Evolutionary conservation across 23 tunicate genomes (phyloP).

Genomic region (Pegea sp.): DNA sequence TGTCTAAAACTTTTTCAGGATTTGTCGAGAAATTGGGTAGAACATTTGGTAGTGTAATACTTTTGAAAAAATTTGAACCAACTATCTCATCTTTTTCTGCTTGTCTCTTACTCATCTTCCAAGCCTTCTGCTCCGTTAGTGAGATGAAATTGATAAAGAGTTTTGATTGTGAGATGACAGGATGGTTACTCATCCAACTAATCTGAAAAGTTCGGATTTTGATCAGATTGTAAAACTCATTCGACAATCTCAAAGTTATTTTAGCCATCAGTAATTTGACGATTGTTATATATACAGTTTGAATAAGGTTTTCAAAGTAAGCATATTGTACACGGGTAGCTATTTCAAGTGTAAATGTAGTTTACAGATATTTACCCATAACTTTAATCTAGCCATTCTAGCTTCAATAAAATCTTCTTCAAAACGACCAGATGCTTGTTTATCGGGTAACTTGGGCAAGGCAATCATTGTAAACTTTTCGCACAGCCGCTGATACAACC

Average conservation of each 20-base stretch:
- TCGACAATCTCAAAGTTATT: too few species aligned
- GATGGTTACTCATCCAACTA: constrained; percentile 59
- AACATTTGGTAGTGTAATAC: constrained; percentile 28
- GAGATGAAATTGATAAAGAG: constrained; percentile 77
- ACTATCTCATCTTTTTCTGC: constrained; percentile 66
- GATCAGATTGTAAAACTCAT: too few species aligned
- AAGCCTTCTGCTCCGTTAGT: constrained; percentile 73
- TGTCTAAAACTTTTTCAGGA: constrained; percentile 27
- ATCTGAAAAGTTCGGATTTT: constrained; percentile 7
- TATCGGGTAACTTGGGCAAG: constrained; percentile 73
- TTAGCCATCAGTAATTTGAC: too few species aligned
- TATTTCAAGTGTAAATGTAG: too few species aligned
- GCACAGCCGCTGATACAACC: constrained; percentile 53
- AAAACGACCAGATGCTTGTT: constrained; percentile 88
- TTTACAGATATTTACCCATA: too few species aligned
- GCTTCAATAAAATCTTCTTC: constrained; percentile 95
- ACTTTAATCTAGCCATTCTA: constrained; percentile 77
- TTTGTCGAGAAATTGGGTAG: constrained; percentile 19
- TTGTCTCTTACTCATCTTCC: constrained; percentile 95
- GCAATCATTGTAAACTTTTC: constrained; percentile 50
- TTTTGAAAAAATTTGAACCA: constrained; percentile 46
- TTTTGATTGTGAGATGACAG: constrained; percentile 45
- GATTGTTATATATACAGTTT: too few species aligned
- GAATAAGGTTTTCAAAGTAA: too few species aligned
- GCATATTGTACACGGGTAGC: too few species aligned